phyloP scores from a whole-genome alignment of 2,797 vertebrate species.

The Hoplostethus atlanticus region DNA sequence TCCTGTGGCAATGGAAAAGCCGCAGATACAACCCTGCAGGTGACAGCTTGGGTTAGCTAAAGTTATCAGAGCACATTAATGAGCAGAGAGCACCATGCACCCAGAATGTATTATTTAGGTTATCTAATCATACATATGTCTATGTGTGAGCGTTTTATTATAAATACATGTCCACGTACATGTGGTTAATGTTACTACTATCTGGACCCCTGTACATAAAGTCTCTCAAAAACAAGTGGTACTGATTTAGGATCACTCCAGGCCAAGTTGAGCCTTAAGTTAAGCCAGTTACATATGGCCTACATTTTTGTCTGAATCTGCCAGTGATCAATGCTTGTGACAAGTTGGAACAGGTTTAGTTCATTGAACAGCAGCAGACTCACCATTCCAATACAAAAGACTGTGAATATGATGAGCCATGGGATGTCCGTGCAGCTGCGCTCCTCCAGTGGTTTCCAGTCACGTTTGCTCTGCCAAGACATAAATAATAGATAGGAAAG shows the following conservation, averaged over 20 bases:
- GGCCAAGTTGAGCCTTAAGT: too few relatives aligned
- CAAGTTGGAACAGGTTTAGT: neutral
- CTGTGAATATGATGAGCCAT: conserved; percentile 92
- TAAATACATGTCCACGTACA: neutral
- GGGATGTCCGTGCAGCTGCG: conserved; percentile 95
- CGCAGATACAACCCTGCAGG: conserved; percentile 92
- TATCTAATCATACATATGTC: too few relatives aligned
- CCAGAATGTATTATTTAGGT: neutral
- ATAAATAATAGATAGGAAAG: conserved; percentile 37
- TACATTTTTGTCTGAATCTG: neutral
- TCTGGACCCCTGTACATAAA: too few relatives aligned
- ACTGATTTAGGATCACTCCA: too few relatives aligned
- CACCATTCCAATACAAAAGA: conserved; percentile 97
- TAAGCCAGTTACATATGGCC: neutral
- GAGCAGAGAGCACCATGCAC: neutral
- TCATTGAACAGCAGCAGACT: conserved; percentile 56
- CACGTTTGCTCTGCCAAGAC: conserved; percentile 82
- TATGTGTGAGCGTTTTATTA: too few relatives aligned
- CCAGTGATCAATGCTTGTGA: neutral
- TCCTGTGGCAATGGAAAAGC: conserved; percentile 94
- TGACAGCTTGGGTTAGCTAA: neutral
- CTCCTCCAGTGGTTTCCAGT: conserved; percentile 96
- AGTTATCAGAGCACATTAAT: neutral
- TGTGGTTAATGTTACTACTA: neutral
- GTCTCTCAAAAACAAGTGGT: too few relatives aligned